Conservation (phyloP, 1,140 invertebrate genomes). For the Olivierus martensii region DNA sequence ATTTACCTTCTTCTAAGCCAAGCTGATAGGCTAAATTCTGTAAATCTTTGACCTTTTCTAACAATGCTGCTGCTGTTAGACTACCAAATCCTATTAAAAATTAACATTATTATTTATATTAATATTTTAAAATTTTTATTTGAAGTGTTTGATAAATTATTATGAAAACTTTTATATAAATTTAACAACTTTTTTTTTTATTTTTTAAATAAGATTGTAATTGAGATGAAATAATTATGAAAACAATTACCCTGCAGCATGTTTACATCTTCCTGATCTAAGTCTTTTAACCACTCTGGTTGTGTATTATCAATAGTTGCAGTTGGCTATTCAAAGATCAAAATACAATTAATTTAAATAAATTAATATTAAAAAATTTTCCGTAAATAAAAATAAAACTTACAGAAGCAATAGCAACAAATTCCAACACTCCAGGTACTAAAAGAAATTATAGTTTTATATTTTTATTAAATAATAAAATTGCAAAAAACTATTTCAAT, state of each 20-base stretch:
- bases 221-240: too few species aligned
- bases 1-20: slow-evolving; percentile 61
- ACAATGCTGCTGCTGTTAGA: slow-evolving; percentile 58
- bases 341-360: too few species aligned
- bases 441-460: too few species aligned
- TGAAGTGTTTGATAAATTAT: neutral
- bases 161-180: too few species aligned
- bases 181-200: too few species aligned
- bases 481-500: too few species aligned
- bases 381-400: slow-evolving; percentile 31
- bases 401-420: slow-evolving; percentile 34
- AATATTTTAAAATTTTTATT: too few species aligned
- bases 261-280: slow-evolving; percentile 47
- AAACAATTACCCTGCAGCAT: slow-evolving; percentile 60
- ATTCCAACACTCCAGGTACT: slow-evolving; percentile 63
- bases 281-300: slow-evolving; percentile 31
- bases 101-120: slow-evolving; percentile 4
- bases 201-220: too few species aligned
- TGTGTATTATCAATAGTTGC: slow-evolving; percentile 10
- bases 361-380: too few species aligned
- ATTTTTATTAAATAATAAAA: too few species aligned
- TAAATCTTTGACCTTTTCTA: slow-evolving; percentile 80
- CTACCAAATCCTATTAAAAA: slow-evolving; percentile 64
- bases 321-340: slow-evolving; percentile 23
- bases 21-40: slow-evolving; percentile 88